A percentile compares a stretch with the other conserved stretches of the same genome.
Evolutionary conservation across 2,888 invertebrate species (phyloP).

Genomic region (Lycaena phlaeas): DNA sequence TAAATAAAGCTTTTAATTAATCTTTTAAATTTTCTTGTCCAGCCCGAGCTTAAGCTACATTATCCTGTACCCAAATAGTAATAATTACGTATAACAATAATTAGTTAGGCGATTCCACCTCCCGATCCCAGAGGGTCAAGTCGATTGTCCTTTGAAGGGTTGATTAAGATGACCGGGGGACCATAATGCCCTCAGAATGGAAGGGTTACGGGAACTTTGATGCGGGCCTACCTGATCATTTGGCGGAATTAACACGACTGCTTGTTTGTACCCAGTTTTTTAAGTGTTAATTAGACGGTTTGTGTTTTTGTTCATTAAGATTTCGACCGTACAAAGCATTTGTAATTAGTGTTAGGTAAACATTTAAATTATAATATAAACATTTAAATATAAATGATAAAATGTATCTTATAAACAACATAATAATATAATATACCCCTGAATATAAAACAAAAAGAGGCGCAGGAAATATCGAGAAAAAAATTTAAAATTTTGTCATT

Average conservation of each 20-base stretch:
- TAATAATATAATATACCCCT: too few species aligned
- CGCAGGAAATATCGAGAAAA: too few species aligned
- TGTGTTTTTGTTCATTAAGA: slow-evolving; percentile 7
- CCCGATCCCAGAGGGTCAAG: slow-evolving; percentile 47
- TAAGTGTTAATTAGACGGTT: slow-evolving; percentile 48
- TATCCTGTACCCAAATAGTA: slow-evolving; percentile 25
- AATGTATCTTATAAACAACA: too few species aligned
- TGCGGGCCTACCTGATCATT: slow-evolving; percentile 56
- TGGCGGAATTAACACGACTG: slow-evolving; percentile 39
- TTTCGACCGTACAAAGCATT: background rate
- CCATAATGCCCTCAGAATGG: slow-evolving; percentile 40
- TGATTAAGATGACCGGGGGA: slow-evolving; percentile 62
- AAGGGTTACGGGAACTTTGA: slow-evolving; percentile 51
- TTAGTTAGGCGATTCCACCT: slow-evolving; percentile 51
- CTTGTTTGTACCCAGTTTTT: slow-evolving; percentile 46
- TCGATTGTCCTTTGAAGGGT: slow-evolving; percentile 68
- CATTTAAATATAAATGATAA: too few species aligned
- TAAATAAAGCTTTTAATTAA: too few species aligned
- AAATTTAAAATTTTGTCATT: too few species aligned
- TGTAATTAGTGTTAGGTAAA: slow-evolving; percentile 10
- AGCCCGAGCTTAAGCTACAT: background rate
- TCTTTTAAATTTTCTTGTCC: background rate
- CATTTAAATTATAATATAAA: background rate
- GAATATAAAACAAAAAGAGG: too few species aligned
- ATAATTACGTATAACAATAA: slow-evolving; percentile 64